Evolutionary conservation across 1,140 invertebrate genomes (phyloP).

Genomic region (Leptestheria dahalacensis): DNA sequence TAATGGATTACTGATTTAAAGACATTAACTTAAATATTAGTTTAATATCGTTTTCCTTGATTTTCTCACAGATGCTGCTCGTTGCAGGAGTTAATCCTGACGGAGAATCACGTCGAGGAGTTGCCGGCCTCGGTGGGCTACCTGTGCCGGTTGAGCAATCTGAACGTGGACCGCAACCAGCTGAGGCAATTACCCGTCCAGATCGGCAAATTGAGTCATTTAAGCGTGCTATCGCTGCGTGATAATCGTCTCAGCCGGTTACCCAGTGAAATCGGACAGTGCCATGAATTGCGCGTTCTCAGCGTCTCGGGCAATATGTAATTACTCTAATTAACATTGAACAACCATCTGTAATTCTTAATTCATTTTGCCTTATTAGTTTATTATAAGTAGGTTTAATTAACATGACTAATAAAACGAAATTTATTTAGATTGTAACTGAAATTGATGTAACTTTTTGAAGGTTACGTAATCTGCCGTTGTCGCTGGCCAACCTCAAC

Average conservation of each 20-base stretch:
- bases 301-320: constrained; percentile 93
- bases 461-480: constrained; percentile 84
- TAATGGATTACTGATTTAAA: too few relatives aligned
- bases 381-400: too few relatives aligned
- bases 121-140: constrained; percentile 83
- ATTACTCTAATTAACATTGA: not conserved
- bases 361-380: constrained; percentile 1
- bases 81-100: constrained; percentile 91
- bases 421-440: not conserved
- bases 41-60: not conserved
- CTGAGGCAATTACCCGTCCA: constrained; percentile 73
- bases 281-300: constrained; percentile 80
- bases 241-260: constrained; percentile 86
- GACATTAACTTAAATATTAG: too few relatives aligned
- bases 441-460: not conserved
- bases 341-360: not conserved
- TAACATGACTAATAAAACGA: too few relatives aligned
- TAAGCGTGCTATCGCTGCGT: constrained; percentile 87
- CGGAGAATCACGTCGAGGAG: constrained; percentile 89
- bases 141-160: constrained; percentile 77
- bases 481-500: constrained; percentile 84
- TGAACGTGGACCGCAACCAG: constrained; percentile 94
- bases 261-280: constrained; percentile 84
- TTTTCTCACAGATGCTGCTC: constrained; percentile 56
- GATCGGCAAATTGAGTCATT: constrained; percentile 67